Percentiles rank a stretch among this genome's conserved stretches.
Conservation (phyloP, 2,888 invertebrate species). For the Zygogramma bicolorata region DNA sequence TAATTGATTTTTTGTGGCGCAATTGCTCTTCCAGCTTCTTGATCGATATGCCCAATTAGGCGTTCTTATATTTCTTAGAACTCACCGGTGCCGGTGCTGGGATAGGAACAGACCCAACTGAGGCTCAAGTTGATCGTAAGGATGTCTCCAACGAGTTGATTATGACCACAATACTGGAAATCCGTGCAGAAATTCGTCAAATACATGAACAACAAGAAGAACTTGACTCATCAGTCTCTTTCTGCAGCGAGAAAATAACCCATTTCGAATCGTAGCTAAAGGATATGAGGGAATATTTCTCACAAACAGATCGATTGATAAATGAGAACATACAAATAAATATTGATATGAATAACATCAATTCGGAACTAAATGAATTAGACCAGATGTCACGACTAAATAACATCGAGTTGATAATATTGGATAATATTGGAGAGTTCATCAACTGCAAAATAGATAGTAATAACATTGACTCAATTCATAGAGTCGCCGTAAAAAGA, state of each 20-base stretch:
- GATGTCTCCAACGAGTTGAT: not conserved
- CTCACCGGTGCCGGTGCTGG: not conserved
- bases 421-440: not conserved
- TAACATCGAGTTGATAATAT: not conserved
- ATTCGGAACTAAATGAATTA: not conserved
- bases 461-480: not conserved
- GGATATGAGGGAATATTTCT: not conserved
- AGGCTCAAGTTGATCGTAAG: slow-evolving; percentile 6
- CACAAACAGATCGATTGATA: not conserved
- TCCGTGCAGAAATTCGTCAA: slow-evolving; percentile 13
- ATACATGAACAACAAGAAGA: not conserved
- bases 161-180: not conserved
- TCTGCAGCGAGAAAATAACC: slow-evolving; percentile 16
- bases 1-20: no score
- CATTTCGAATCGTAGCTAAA: not conserved
- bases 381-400: not conserved
- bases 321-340: slow-evolving; percentile 4
- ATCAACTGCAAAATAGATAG: not conserved
- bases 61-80: no score
- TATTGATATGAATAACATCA: not conserved
- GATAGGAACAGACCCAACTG: not conserved
- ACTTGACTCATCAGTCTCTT: slow-evolving; percentile 4
- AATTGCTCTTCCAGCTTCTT: no score
- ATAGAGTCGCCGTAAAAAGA: not conserved
- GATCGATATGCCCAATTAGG: no score